Evolutionary conservation across 2,888 invertebrate species (phyloP), one percentile per base, ranked within the genome.

Genomic region (Netelia inedita): DNA sequence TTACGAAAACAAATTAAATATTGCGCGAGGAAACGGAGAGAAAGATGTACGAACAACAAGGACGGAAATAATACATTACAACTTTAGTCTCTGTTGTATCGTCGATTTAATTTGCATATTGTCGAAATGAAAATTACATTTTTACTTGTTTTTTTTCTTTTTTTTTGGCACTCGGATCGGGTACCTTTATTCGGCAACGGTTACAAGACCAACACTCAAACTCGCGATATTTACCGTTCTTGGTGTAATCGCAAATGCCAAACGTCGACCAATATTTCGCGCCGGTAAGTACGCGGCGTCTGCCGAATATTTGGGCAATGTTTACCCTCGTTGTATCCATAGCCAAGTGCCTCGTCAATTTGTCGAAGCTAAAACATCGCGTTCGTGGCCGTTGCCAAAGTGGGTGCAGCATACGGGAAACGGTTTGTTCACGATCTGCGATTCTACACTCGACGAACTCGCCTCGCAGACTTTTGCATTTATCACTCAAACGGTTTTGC

Each of bases 251-350:
- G 6, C 28, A 63, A 73, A 59, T 73, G 35, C 19, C 74, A 35
- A 63, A 74, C 50, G 63, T 74, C 41, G 23, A n/a, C 28, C 53
- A 75, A 55, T 75, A 75, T 75, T 75, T 53, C 21, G 65, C 65
- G 53, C 41, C 35, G 65, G 19, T 72, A 53, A 16, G 46, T 16
- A 57, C 14, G n/a, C 43, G 16, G 43, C 69, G 68, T 59, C 61
- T 69, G 68, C 61, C 16, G 78, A 69, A 79, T 79, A 68, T 59
- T 78, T 59, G 46, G 11, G n/a, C 19, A 46, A 57, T 68, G 76
- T 69, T 78, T 78, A 68, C 59, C 28, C 76, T 66, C 6, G 53
- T 28, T 57, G 66, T 57, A 66, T 76, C 68, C 21, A 68, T 75
- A 66, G 65, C 28, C 50, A 46, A 55, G 63, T 53, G 61, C 53